Evolutionary conservation across 2,113 vertebrate species (phyloP).

Genomic region (Atlantisia rogersi): DNA sequence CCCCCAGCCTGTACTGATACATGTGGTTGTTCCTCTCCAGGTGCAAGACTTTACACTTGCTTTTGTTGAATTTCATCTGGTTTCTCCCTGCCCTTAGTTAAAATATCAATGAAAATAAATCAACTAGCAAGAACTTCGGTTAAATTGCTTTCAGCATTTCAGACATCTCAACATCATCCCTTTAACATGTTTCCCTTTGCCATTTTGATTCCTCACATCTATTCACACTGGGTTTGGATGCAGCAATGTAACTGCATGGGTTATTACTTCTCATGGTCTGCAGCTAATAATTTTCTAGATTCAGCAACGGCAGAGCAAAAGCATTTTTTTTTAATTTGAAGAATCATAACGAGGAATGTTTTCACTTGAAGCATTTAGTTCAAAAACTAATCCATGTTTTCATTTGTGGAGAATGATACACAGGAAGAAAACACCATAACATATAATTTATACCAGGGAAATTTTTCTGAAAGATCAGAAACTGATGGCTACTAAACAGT

Average conservation of each 20-base stretch:
- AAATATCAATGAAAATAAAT: too few species aligned
- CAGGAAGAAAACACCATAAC: not conserved
- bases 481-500: not conserved
- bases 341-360: not conserved
- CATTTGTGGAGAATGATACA: not conserved
- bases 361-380: not conserved
- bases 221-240: not conserved
- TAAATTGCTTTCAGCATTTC: not conserved
- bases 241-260: not conserved
- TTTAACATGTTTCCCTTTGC: not conserved
- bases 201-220: not conserved
- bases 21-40: too few species aligned
- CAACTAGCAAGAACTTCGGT: not conserved
- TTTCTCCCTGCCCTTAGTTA: too few species aligned
- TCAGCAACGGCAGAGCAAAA: slow-evolving; percentile 12
- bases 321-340: not conserved
- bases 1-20: too few species aligned
- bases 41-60: too few species aligned
- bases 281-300: not conserved
- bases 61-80: too few species aligned
- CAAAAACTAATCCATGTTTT: not conserved
- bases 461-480: not conserved
- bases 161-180: not conserved
- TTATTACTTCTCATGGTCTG: not conserved
- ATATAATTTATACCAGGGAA: not conserved